Percentiles rank a stretch among this genome's conserved stretches.
These are phyloP conservation scores for Carapus acus DNA, from an alignment of 2,797 vertebrate genomes.

Conservation along the genomic window DNA sequence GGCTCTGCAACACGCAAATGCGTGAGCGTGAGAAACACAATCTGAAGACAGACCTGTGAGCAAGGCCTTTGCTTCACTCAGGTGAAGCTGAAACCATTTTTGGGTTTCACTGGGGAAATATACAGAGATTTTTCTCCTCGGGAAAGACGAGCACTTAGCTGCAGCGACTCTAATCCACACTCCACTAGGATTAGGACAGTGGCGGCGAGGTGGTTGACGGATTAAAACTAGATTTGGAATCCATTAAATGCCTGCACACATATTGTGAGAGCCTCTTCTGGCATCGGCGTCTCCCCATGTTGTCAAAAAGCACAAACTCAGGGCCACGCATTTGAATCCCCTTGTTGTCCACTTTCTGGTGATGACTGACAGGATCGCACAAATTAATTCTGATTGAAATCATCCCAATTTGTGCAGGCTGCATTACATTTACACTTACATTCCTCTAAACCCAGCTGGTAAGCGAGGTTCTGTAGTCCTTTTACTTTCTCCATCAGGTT, in stretches of 20 bases:
- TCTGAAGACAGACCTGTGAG: not conserved
- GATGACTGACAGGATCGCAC: too few relatives aligned
- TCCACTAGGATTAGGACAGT: constrained; percentile 71
- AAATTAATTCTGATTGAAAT: too few relatives aligned
- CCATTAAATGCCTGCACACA: constrained; percentile 56
- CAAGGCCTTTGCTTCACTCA: not conserved
- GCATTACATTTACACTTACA: constrained; percentile 80
- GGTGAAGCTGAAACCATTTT: constrained; percentile 12
- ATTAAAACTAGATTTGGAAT: constrained; percentile 65
- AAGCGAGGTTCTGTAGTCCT: constrained; percentile 95
- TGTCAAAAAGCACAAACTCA: constrained; percentile 29
- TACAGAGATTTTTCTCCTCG: constrained; percentile 55
- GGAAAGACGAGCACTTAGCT: constrained; percentile 67
- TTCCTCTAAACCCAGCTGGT: constrained; percentile 95
- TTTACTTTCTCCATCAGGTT: constrained; percentile 99
- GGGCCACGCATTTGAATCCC: too few relatives aligned
- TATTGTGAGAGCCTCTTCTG: constrained; percentile 32
- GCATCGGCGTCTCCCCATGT: constrained; percentile 26
- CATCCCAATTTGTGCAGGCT: too few relatives aligned
- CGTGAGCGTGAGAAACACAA: constrained; percentile 12
- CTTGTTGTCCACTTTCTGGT: too few relatives aligned
- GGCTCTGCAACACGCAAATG: constrained; percentile 21
- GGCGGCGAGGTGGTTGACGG: constrained; percentile 55
- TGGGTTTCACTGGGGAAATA: constrained; percentile 44
- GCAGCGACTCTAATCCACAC: constrained; percentile 70